phyloP scores from a whole-genome alignment of 2,797 vertebrate species.

The Euthynnus affinis region DNA sequence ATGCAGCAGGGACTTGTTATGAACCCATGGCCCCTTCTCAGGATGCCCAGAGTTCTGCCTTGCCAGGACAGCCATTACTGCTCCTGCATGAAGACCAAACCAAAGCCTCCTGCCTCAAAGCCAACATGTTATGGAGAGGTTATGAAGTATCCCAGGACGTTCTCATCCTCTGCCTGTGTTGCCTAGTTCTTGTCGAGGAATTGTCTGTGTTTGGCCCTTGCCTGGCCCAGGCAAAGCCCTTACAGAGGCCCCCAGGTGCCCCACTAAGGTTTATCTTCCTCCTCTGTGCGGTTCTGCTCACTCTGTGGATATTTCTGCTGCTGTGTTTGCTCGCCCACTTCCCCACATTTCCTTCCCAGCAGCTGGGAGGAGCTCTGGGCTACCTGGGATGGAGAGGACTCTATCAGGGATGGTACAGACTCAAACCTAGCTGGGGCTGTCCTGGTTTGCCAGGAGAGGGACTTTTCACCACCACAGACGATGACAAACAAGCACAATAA shows the following conservation, averaged over 20 bases:
- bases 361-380: slow-evolving; percentile 87
- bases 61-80: slow-evolving; percentile 66
- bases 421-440: slow-evolving; percentile 77
- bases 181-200: slow-evolving; percentile 88
- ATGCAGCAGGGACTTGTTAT: slow-evolving; percentile 87
- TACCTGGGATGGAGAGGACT: slow-evolving; percentile 87
- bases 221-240: slow-evolving; percentile 55
- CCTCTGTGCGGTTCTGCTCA: slow-evolving; percentile 84
- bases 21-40: slow-evolving; percentile 72
- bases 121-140: slow-evolving; percentile 87
- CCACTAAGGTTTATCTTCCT: slow-evolving; percentile 87
- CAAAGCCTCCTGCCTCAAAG: slow-evolving; percentile 84
- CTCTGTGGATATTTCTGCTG: slow-evolving; percentile 87
- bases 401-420: slow-evolving; percentile 87
- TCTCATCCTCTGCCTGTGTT: slow-evolving; percentile 89
- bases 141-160: slow-evolving; percentile 87
- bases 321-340: slow-evolving; percentile 87
- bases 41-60: not conserved
- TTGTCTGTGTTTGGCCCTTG: slow-evolving; percentile 82
- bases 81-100: slow-evolving; percentile 84
- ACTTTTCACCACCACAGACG: slow-evolving; percentile 56
- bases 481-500: slow-evolving; percentile 18
- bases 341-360: slow-evolving; percentile 87
- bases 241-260: slow-evolving; percentile 63
- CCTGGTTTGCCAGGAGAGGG: slow-evolving; percentile 85